Conservation (phyloP, 2,888 invertebrate genomes). For the Drosophila conformis region DNA sequence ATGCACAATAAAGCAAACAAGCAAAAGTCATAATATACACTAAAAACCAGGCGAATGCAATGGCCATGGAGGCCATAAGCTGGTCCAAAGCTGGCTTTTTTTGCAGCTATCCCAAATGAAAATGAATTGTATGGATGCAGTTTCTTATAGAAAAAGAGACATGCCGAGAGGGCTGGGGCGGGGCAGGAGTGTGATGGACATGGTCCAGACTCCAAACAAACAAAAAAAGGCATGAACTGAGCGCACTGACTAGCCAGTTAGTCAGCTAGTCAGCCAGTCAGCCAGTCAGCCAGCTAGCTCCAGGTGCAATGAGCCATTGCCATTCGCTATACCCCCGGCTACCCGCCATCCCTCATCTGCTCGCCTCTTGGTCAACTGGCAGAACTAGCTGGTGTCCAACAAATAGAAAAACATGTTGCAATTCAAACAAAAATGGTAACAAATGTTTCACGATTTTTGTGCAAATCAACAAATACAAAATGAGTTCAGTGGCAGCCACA, state of each 20-base stretch:
- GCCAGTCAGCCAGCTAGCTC: not conserved
- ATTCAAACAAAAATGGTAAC: slow-evolving; percentile 51
- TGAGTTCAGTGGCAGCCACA: slow-evolving; percentile 44
- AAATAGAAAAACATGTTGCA: slow-evolving; percentile 54
- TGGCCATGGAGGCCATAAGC: slow-evolving; percentile 27
- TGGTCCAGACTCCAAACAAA: slow-evolving; percentile 30
- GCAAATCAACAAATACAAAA: slow-evolving; percentile 4
- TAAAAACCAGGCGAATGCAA: slow-evolving; percentile 62
- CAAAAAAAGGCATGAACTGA: slow-evolving; percentile 17
- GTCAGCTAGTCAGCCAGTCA: slow-evolving; percentile 23
- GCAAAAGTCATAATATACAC: slow-evolving; percentile 65
- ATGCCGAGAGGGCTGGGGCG: not conserved
- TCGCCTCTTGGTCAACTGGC: slow-evolving; percentile 42
- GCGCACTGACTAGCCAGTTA: slow-evolving; percentile 38
- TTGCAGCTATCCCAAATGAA: slow-evolving; percentile 39
- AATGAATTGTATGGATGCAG: slow-evolving; percentile 36
- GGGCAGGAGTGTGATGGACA: slow-evolving; percentile 45
- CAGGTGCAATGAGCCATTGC: slow-evolving; percentile 40
- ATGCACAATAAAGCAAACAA: slow-evolving; percentile 69
- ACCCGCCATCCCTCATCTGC: no score
- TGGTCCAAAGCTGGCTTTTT: slow-evolving; percentile 13
- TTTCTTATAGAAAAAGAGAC: slow-evolving; percentile 11
- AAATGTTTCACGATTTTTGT: slow-evolving; percentile 32
- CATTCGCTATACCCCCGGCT: not conserved
- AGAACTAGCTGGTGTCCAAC: slow-evolving; percentile 55